phyloP scores from a whole-genome alignment of 2,888 invertebrate species.

The Hipparchia sbordonii region DNA sequence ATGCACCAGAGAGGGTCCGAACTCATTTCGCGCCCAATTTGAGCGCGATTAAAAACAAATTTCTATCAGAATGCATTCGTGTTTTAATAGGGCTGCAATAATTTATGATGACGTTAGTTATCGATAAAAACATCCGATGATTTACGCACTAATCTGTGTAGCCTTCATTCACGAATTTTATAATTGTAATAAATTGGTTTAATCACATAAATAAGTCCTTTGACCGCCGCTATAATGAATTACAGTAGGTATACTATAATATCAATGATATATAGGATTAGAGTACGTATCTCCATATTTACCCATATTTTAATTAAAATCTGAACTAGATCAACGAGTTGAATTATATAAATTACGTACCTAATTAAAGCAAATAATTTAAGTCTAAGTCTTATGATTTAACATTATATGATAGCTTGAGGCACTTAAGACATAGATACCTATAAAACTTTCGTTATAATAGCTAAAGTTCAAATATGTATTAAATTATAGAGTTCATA shows the following conservation, averaged over 20 bases:
- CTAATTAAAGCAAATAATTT: slow-evolving; percentile 16
- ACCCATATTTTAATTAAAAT: slow-evolving; percentile 13
- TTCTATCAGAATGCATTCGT: slow-evolving; percentile 77
- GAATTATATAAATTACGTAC: slow-evolving; percentile 13
- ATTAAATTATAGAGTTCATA: not conserved
- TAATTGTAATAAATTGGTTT: slow-evolving; percentile 34
- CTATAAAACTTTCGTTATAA: slow-evolving; percentile 8
- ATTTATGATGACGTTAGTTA: slow-evolving; percentile 46
- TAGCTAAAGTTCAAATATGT: slow-evolving; percentile 4
- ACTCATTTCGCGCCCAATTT: slow-evolving; percentile 83
- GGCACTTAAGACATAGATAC: not conserved
- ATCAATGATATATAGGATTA: slow-evolving; percentile 2
- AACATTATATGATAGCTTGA: slow-evolving; percentile 4
- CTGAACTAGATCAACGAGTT: slow-evolving; percentile 2
- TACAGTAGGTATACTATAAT: not conserved
- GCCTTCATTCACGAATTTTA: slow-evolving; percentile 34
- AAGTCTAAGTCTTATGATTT: slow-evolving; percentile 2
- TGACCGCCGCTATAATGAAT: slow-evolving; percentile 24
- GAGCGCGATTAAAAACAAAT: slow-evolving; percentile 81
- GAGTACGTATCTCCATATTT: not conserved
- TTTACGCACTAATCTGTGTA: slow-evolving; percentile 42
- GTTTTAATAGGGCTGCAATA: slow-evolving; percentile 62
- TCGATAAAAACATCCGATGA: slow-evolving; percentile 44
- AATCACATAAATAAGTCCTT: slow-evolving; percentile 32
- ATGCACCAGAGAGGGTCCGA: slow-evolving; percentile 58